Conservation (phyloP, 2,888 invertebrate genomes). For the Harpalus rufipes region DNA sequence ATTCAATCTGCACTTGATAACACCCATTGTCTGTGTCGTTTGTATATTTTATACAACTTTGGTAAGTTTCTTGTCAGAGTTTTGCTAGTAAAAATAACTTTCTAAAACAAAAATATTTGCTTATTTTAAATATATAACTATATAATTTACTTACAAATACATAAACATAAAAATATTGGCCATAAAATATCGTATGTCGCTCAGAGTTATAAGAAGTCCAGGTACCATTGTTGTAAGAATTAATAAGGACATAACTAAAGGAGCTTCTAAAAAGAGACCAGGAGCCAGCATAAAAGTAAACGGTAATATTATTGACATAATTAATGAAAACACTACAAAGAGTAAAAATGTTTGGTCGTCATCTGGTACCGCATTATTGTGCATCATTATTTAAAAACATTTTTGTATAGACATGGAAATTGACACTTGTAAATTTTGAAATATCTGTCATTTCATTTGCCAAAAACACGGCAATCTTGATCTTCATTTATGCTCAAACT, state of each 20-base stretch:
- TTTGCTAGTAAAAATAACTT: constrained; percentile 47
- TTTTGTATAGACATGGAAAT: constrained; percentile 17
- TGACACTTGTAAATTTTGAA: constrained; percentile 48
- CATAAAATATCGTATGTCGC: constrained; percentile 70
- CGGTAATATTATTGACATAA: constrained; percentile 71
- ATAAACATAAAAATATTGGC: constrained; percentile 45
- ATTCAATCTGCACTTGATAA: constrained; percentile 87
- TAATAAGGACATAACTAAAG: constrained; percentile 69
- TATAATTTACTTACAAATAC: constrained; percentile 33
- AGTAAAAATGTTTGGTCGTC: constrained; percentile 71
- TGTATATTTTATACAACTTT: constrained; percentile 95
- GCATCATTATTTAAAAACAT: constrained; percentile 55
- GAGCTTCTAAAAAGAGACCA: constrained; percentile 70
- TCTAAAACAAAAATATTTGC: constrained; percentile 56
- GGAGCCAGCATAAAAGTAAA: constrained; percentile 71
- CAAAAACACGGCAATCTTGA: background rate
- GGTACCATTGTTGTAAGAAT: constrained; percentile 69
- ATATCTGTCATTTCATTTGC: constrained; percentile 4
- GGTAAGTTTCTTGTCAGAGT: constrained; percentile 79
- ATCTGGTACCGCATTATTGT: constrained; percentile 66
- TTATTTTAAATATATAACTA: constrained; percentile 20
- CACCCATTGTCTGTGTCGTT: constrained; percentile 89
- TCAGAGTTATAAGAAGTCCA: constrained; percentile 69
- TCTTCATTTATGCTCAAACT: too few species aligned
- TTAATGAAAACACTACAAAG: constrained; percentile 71